Percentiles rank a stretch among this genome's conserved stretches.
Evolutionary conservation across 2,888 invertebrate species (phyloP).

Genomic region (Leptopterna dolabrata): DNA sequence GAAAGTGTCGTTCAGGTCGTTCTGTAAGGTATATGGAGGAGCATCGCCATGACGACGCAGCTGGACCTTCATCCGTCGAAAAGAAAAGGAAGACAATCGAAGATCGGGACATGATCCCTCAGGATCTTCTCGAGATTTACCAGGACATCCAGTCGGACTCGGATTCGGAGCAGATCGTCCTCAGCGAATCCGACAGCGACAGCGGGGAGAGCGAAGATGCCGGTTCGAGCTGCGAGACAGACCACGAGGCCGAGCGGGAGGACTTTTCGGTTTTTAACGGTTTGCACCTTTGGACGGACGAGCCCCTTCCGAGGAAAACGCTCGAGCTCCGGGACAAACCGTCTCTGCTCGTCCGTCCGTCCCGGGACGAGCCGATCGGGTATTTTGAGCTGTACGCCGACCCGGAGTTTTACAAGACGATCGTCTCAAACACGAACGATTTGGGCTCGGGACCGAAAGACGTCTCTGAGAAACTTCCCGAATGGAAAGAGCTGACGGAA

Average conservation of each 20-base stretch:
- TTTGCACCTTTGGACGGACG: constrained; percentile 38
- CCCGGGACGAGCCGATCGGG: constrained; percentile 39
- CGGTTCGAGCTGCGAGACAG: constrained; percentile 51
- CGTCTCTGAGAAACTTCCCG: constrained; percentile 12
- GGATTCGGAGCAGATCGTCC: constrained; percentile 48
- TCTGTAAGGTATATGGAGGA: constrained; percentile 22
- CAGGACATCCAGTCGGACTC: constrained; percentile 51
- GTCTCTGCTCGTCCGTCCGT: neutral
- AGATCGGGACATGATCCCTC: constrained; percentile 46
- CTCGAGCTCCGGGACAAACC: constrained; percentile 19
- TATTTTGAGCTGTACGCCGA: constrained; percentile 50
- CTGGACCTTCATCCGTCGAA: constrained; percentile 30
- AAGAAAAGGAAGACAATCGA: constrained; percentile 16
- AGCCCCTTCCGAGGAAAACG: constrained; percentile 20
- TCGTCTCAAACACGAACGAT: constrained; percentile 46
- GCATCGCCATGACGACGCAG: neutral
- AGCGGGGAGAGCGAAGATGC: constrained; percentile 42
- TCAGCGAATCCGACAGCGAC: constrained; percentile 50
- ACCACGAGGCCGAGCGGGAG: constrained; percentile 26
- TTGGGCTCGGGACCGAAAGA: neutral
- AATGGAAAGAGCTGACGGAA: constrained; percentile 54
- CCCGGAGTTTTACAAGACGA: constrained; percentile 24
- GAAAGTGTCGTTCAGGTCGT: neutral
- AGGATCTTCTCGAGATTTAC: constrained; percentile 52
- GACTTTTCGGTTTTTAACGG: neutral